Conservation (phyloP, 1,140 invertebrate species). For the Vollenhovia emeryi region DNA sequence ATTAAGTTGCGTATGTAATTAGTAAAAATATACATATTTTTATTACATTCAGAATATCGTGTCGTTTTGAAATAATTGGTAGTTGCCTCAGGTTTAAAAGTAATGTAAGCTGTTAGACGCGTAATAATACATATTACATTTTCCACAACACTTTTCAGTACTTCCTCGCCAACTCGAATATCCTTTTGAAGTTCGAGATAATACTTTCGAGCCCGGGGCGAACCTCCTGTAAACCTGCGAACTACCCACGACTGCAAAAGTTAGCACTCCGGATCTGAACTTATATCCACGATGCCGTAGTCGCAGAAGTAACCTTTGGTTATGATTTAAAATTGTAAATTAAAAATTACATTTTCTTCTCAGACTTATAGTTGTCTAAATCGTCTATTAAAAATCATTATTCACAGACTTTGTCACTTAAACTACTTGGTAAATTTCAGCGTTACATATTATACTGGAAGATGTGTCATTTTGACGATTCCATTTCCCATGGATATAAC, state of each 20-base stretch:
- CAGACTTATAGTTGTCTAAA: neutral
- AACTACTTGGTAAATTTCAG: too few relatives aligned
- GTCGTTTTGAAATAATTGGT: neutral
- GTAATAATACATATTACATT: constrained; percentile 47
- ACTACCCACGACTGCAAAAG: constrained; percentile 34
- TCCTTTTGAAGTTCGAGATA: constrained; percentile 43
- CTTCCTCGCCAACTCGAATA: constrained; percentile 23
- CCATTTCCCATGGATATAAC: neutral
- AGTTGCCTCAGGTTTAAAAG: neutral
- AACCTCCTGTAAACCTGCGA: constrained; percentile 21
- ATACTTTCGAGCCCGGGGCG: constrained; percentile 25
- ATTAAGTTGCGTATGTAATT: neutral
- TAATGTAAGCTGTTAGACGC: constrained; percentile 6
- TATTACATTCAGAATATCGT: neutral
- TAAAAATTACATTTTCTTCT: neutral
- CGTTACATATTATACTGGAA: neutral
- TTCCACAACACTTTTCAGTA: constrained; percentile 39
- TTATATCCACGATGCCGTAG: constrained; percentile 2
- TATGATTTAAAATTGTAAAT: constrained; percentile 39
- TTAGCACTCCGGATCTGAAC: constrained; percentile 26
- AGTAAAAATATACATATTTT: neutral
- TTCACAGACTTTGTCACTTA: neutral
- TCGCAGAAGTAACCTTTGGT: neutral
- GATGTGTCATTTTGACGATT: neutral
- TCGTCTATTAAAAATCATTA: neutral